phyloP scores from a whole-genome alignment of 2,797 vertebrate species.

The Alosa sapidissima region DNA sequence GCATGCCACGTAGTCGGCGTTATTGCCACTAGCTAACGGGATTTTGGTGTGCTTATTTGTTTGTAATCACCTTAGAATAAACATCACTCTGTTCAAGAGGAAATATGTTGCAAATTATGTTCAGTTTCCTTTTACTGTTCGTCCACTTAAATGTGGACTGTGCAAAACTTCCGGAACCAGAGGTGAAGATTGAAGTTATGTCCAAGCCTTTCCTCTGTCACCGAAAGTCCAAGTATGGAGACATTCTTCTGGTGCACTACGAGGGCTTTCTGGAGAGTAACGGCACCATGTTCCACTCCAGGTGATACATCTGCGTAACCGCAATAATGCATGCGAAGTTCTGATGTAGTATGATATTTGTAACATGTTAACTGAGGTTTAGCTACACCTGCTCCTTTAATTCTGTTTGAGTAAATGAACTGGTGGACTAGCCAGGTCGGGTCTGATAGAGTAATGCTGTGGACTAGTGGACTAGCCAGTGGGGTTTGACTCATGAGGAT shows the following conservation, averaged over 20 bases:
- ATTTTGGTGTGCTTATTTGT: conserved; percentile 30
- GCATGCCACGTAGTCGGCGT: conserved; percentile 74
- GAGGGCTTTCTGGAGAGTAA: conserved; percentile 89
- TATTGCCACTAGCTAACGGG: conserved; percentile 34
- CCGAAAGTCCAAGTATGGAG: conserved; percentile 87
- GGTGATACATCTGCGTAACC: conserved; percentile 67
- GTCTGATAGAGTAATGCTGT: neutral
- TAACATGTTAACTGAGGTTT: too few relatives aligned
- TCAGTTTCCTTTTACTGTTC: conserved; percentile 60
- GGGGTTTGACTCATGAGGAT: too few relatives aligned
- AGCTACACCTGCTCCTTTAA: too few relatives aligned
- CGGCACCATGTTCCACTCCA: conserved; percentile 91
- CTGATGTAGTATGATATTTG: too few relatives aligned
- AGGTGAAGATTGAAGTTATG: conserved; percentile 89
- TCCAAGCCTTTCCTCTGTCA: conserved; percentile 89
- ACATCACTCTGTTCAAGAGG: neutral
- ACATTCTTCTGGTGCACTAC: conserved; percentile 90
- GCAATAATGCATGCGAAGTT: conserved; percentile 16
- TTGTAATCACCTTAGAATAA: neutral
- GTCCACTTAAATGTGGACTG: conserved; percentile 66
- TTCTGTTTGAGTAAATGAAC: too few relatives aligned
- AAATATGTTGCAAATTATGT: neutral
- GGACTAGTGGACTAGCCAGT: too few relatives aligned
- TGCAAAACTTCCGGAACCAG: conserved; percentile 86
- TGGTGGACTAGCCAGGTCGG: too few relatives aligned